Percentiles rank a stretch among this genome's conserved stretches.
Evolutionary conservation across 2,113 vertebrate species (phyloP).

Genomic region (Rhizomys pruinosus): DNA sequence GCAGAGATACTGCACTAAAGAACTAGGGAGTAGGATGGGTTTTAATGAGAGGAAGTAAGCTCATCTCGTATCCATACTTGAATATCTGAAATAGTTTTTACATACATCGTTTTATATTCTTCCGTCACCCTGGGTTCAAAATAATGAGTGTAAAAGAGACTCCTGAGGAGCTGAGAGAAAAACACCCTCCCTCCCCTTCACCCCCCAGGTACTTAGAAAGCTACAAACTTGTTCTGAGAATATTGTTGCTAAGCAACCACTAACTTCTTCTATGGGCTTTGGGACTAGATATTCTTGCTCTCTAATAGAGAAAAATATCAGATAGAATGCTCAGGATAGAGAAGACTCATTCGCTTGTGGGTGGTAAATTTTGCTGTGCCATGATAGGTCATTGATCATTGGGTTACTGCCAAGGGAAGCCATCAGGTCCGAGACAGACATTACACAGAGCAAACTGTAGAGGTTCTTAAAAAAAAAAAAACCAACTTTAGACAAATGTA

Average conservation of each 20-base stretch:
- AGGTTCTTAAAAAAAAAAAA: too few relatives aligned
- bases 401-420: not conserved
- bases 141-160: conserved; percentile 57
- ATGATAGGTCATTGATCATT: not conserved
- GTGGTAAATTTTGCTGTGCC: not conserved
- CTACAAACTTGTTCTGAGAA: conserved; percentile 55
- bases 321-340: conserved; percentile 8
- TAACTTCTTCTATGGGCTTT: conserved; percentile 63
- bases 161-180: not conserved
- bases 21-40: conserved; percentile 27
- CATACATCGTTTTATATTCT: conserved; percentile 9
- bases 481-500: not conserved
- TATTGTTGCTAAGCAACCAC: conserved; percentile 76
- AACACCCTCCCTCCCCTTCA: not conserved
- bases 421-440: not conserved
- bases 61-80: conserved; percentile 46
- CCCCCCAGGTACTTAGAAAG: not conserved
- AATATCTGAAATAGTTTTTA: conserved; percentile 48
- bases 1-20: conserved; percentile 15
- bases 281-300: conserved; percentile 47
- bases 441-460: not conserved
- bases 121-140: conserved; percentile 54
- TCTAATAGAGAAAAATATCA: conserved; percentile 36
- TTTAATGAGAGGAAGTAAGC: conserved; percentile 66
- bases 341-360: not conserved